Conservation (phyloP, 2,797 vertebrate genomes). For the Rhabdophis nuchalis region DNA sequence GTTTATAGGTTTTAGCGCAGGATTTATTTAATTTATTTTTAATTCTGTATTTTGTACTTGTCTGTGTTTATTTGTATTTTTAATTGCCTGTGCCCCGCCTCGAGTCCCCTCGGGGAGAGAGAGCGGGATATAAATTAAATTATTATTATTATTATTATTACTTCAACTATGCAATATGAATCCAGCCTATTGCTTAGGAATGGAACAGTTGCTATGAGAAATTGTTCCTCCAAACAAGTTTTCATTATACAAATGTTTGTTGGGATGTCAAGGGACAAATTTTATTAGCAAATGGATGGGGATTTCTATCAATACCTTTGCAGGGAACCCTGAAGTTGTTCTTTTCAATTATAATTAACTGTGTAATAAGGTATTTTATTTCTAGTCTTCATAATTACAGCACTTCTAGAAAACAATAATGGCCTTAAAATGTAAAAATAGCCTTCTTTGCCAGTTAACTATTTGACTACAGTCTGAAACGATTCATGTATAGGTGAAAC, state of each 20-base stretch:
- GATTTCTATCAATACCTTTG: conserved; percentile 23
- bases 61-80: no score
- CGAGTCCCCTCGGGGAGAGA: no score
- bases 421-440: conserved; percentile 35
- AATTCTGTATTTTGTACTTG: no score
- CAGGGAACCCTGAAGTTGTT: not conserved
- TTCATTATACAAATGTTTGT: conserved; percentile 18
- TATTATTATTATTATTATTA: no score
- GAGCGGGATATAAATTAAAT: no score
- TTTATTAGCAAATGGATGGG: conserved; percentile 24
- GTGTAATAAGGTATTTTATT: conserved; percentile 27
- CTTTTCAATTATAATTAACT: conserved; percentile 40
- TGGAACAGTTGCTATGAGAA: conserved; percentile 16
- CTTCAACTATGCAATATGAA: not conserved
- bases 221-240: conserved; percentile 7
- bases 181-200: not conserved
- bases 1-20: no score
- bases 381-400: not conserved
- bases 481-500: no score
- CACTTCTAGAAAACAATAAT: conserved; percentile 42
- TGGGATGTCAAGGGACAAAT: not conserved
- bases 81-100: no score
- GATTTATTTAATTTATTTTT: no score
- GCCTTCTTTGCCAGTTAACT: not conserved
- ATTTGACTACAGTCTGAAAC: conserved; percentile 22